A percentile compares a stretch with the other conserved stretches of the same genome.
Evolutionary conservation across 2,113 vertebrate genomes (phyloP).

Genomic region (Chiloscyllium plagiosum): DNA sequence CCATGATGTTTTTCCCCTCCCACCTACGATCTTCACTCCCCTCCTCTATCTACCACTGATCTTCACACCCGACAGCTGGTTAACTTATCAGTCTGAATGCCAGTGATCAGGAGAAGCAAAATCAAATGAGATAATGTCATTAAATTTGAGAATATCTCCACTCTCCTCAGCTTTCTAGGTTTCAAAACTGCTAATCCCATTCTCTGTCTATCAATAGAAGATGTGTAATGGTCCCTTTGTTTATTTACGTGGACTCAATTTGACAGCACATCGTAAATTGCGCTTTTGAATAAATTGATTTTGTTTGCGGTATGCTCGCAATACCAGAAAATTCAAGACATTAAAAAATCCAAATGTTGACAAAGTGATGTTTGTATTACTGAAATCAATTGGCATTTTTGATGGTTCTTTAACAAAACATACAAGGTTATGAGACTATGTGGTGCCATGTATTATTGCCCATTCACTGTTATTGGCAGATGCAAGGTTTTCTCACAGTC

Average conservation of each 20-base stretch:
- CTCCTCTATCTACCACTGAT: not conserved
- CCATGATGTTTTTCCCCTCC: not conserved
- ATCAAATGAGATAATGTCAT: not conserved
- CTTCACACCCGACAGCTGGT: not conserved
- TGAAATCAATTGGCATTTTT: not conserved
- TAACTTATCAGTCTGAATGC: not conserved
- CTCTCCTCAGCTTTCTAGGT: not conserved
- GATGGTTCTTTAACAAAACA: not conserved
- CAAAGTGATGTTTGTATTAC: not conserved
- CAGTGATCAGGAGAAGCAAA: not conserved
- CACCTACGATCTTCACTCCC: not conserved
- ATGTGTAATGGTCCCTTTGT: not conserved
- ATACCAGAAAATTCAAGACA: not conserved
- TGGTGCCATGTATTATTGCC: not conserved
- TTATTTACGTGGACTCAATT: not conserved
- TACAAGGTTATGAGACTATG: not conserved
- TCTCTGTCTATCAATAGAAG: not conserved
- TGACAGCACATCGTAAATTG: not conserved
- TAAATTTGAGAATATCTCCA: not conserved
- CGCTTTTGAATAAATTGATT: not conserved
- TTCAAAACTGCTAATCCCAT: not conserved
- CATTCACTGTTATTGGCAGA: not conserved
- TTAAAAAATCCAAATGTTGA: not conserved
- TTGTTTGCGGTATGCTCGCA: not conserved
- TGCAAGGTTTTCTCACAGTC: not conserved